Evolutionary conservation across 2,888 invertebrate species (phyloP).

Genomic region (Hanleya hanleyi): DNA sequence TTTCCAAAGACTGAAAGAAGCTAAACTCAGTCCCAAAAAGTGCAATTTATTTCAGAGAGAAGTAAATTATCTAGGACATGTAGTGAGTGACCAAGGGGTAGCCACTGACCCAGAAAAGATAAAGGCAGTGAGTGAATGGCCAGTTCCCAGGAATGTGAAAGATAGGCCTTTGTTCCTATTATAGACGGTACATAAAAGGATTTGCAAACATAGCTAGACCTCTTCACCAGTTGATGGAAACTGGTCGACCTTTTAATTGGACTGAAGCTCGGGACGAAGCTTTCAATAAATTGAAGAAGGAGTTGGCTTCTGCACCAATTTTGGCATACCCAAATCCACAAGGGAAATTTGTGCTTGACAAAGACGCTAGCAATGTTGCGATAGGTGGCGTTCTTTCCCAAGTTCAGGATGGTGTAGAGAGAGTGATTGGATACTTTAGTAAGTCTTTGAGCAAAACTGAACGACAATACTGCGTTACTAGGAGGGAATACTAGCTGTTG

Average conservation of each 20-base stretch:
- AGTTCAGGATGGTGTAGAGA: slow-evolving; percentile 22
- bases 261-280: slow-evolving; percentile 16
- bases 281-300: slow-evolving; percentile 15
- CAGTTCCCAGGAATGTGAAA: slow-evolving; percentile 19
- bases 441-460: slow-evolving; percentile 26
- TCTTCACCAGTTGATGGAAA: slow-evolving; percentile 23
- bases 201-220: slow-evolving; percentile 31
- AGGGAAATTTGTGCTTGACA: slow-evolving; percentile 25
- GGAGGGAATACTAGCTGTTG: slow-evolving; percentile 36
- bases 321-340: slow-evolving; percentile 20
- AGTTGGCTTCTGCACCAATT: not conserved
- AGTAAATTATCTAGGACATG: slow-evolving; percentile 23
- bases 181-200: slow-evolving; percentile 18
- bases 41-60: slow-evolving; percentile 5
- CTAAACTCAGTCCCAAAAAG: slow-evolving; percentile 3
- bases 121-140: slow-evolving; percentile 18
- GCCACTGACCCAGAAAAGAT: slow-evolving; percentile 24
- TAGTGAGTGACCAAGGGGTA: slow-evolving; percentile 21
- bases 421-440: slow-evolving; percentile 32
- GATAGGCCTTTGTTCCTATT: slow-evolving; percentile 25
- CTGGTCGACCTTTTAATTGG: slow-evolving; percentile 17
- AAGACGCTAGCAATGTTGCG: slow-evolving; percentile 28
- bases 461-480: slow-evolving; percentile 26
- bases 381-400: slow-evolving; percentile 31
- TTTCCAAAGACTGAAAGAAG: not conserved